Evolutionary conservation across 2,113 vertebrate genomes (phyloP).

Genomic region (Campylomormyrus tamandua): DNA sequence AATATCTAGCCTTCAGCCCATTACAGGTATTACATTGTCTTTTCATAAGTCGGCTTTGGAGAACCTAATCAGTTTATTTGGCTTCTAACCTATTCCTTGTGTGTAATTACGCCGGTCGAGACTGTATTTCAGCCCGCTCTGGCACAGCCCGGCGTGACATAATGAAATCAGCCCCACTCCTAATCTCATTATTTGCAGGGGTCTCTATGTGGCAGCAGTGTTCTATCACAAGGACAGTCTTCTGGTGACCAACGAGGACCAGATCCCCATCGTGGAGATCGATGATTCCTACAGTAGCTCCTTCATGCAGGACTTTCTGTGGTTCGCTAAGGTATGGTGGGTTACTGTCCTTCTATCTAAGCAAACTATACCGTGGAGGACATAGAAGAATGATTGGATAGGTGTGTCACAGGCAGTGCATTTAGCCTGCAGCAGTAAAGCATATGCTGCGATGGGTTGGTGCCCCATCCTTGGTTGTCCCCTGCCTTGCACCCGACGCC

Average conservation of each 20-base stretch:
- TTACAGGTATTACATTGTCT: conserved; percentile 7
- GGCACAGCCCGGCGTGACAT: not conserved
- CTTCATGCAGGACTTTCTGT: conserved; percentile 92
- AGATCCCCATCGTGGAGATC: conserved; percentile 95
- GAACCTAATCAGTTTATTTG: conserved; percentile 15
- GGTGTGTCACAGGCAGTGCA: not conserved
- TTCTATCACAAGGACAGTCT: conserved; percentile 93
- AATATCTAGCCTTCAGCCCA: not conserved
- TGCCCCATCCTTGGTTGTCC: too few species aligned
- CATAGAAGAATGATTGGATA: not conserved
- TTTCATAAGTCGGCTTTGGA: not conserved
- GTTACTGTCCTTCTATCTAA: not conserved
- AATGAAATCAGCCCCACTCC: not conserved
- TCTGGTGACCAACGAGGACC: conserved; percentile 92
- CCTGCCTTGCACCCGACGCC: too few species aligned
- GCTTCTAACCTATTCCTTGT: conserved; percentile 1
- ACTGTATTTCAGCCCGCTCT: not conserved
- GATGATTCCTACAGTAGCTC: conserved; percentile 88
- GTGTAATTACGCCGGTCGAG: not conserved
- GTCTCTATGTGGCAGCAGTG: conserved; percentile 86
- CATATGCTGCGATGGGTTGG: too few species aligned
- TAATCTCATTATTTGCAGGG: conserved; percentile 61
- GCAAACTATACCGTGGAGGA: not conserved
- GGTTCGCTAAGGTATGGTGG: conserved; percentile 87
- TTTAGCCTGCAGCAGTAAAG: not conserved